Evolutionary conservation across 2,797 vertebrate genomes (phyloP).

Genomic region (Euphonia xanthogaster): DNA sequence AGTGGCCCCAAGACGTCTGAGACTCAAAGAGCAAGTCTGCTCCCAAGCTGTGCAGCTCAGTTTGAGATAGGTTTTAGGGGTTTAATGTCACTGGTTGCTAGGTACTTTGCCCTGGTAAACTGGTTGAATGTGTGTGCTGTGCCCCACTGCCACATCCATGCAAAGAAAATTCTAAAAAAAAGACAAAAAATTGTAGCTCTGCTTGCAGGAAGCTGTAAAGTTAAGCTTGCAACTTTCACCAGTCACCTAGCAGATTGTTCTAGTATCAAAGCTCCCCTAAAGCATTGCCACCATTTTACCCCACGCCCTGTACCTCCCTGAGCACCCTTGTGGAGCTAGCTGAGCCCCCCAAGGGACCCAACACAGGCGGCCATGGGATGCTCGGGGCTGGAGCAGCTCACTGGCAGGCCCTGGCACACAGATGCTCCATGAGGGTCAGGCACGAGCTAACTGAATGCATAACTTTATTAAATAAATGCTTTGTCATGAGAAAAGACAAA

Average conservation of each 20-base stretch:
- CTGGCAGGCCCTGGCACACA: background rate
- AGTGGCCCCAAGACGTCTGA: background rate
- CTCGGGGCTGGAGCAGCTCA: rapidly evolving
- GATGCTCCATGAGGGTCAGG: conserved; percentile 51
- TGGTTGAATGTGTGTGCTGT: rapidly evolving
- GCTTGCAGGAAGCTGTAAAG: background rate
- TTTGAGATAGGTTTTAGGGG: background rate
- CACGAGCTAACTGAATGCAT: conserved; percentile 91
- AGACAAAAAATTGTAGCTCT: background rate
- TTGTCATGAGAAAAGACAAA: conserved; percentile 99
- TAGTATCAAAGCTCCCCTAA: background rate
- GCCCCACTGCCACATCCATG: background rate
- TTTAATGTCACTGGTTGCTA: background rate
- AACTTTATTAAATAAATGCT: conserved; percentile 99
- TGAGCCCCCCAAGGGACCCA: background rate
- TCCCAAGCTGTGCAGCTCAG: background rate
- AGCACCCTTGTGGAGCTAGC: background rate
- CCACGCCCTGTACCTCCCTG: background rate
- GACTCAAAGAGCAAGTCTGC: background rate
- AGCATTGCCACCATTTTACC: background rate
- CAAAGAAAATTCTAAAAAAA: background rate
- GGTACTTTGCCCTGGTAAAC: background rate
- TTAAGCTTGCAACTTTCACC: background rate
- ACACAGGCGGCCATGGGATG: rapidly evolving
- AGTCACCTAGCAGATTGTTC: background rate